A percentile compares a stretch with the other conserved stretches of the same genome.
Conservation (phyloP, 64 coral and sea anemone species). For the Orbicella faveolata region DNA sequence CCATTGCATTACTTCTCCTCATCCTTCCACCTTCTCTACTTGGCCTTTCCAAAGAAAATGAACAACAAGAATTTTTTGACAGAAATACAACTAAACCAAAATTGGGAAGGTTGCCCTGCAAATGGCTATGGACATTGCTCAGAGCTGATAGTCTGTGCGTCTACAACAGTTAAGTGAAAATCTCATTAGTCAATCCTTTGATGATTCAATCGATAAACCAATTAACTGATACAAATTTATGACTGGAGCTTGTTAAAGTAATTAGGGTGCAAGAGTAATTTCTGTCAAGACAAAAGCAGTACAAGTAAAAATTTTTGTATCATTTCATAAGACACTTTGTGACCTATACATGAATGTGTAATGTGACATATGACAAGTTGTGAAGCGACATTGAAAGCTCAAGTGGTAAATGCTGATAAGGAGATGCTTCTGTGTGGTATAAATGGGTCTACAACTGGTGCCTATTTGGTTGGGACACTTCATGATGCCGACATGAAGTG, state of each 20-base stretch:
- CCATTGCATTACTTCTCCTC: too few relatives aligned
- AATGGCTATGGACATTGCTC: too few relatives aligned
- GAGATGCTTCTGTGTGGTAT: constrained; percentile 2
- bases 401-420: constrained; percentile 18
- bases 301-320: constrained; percentile 7
- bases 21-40: too few relatives aligned
- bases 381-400: constrained; percentile 22
- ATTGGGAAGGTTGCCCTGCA: too few relatives aligned
- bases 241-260: constrained; percentile 17
- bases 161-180: too few relatives aligned
- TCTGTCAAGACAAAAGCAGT: not conserved
- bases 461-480: constrained; percentile 2
- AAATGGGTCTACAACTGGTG: not conserved
- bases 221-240: constrained; percentile 9
- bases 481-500: constrained; percentile 1
- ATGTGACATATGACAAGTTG: constrained; percentile 9
- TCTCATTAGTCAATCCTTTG: too few relatives aligned
- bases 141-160: too few relatives aligned
- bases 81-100: too few relatives aligned
- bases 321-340: constrained; percentile 18
- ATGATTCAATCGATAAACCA: constrained; percentile 27
- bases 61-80: too few relatives aligned
- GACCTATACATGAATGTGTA: constrained; percentile 14
- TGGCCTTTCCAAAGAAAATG: too few relatives aligned
- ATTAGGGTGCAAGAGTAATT: constrained; percentile 23